Evolutionary conservation across 2,888 invertebrate genomes (phyloP), one percentile per base, ranked within the genome.

Genomic region (Oxycera nigricornis): DNA sequence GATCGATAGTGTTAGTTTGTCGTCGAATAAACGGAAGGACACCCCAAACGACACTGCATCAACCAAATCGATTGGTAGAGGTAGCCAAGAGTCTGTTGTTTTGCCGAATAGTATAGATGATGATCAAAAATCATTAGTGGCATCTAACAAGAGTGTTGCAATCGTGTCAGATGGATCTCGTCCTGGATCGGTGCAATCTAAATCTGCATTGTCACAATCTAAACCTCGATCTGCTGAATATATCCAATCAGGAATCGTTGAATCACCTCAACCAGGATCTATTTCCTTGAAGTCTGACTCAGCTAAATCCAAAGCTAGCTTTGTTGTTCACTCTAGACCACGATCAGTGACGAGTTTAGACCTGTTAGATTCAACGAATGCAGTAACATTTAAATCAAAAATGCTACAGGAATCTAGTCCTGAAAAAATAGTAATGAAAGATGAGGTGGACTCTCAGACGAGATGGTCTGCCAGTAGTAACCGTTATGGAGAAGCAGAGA

Each of bases 81-180:
- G 41, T 28, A 81, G 80, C 22, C 79, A 81, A 73, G 84, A 84
- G 20, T 84, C 83, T 0, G 78, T 84, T 1, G 82, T 80, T 39
- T 81, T 81, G 35, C 77, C 81, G 0, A 41, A 52, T 55, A 70
- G 31, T 30, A 26, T 30, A 7, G 22, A 73, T 39, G 17, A 1
- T 28, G 20, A 55, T 3, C 59, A 50, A 11, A 65, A 73, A 28
- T 35, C 67, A 6, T 26, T 31, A 41, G 57, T 68, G 26, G 30
- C 41, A 7, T 75, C 75, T 0, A 46, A 24, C 2, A 75, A 73
- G 28, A 73, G 73, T 41, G 14, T 57, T 86, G 83, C 80, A 86
- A 86, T 83, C 84, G 86, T 81, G 87, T 86, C 79, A 86, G 85
- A 78, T 86, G 86, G 6, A 17, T 22, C 41, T 2, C 20, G 65